Evolutionary conservation across 2,888 invertebrate genomes (phyloP).

Genomic region (Machimus atricapillus): DNA sequence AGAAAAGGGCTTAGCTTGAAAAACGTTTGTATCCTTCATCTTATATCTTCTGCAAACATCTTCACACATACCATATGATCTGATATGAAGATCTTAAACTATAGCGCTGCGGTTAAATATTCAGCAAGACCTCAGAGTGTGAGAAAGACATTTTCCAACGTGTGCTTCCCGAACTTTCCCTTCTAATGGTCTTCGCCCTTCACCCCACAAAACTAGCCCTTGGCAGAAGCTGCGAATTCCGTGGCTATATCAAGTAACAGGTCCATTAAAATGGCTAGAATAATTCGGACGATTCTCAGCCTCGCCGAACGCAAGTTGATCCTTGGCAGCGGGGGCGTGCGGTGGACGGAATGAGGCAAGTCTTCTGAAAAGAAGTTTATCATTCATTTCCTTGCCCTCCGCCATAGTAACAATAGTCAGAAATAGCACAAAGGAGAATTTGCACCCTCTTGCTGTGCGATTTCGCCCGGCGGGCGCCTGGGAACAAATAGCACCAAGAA

Average conservation of each 20-base stretch:
- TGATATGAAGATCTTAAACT: not conserved
- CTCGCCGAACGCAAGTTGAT: not conserved
- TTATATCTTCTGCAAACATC: not conserved
- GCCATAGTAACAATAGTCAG: not conserved
- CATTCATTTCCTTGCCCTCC: constrained; percentile 1
- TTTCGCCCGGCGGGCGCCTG: constrained; percentile 18
- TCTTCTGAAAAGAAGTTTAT: constrained; percentile 1
- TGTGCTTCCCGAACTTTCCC: not conserved
- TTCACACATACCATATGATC: not conserved
- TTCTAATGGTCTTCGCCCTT: not conserved
- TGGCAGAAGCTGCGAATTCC: not conserved
- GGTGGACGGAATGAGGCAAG: not conserved
- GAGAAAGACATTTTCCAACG: not conserved
- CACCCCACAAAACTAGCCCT: not conserved
- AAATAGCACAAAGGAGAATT: constrained; percentile 13
- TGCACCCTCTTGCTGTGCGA: not conserved
- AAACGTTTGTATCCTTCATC: no score
- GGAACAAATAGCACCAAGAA: constrained; percentile 1
- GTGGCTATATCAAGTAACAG: constrained; percentile 25
- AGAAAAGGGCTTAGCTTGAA: no score
- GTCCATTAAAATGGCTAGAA: constrained; percentile 18
- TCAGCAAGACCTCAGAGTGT: not conserved
- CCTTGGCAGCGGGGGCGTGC: not conserved
- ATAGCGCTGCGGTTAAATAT: not conserved
- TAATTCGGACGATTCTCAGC: not conserved